Evolutionary conservation across 2,888 invertebrate species (phyloP), one percentile per base, ranked within the genome.

Genomic region (Troides aeacus): DNA sequence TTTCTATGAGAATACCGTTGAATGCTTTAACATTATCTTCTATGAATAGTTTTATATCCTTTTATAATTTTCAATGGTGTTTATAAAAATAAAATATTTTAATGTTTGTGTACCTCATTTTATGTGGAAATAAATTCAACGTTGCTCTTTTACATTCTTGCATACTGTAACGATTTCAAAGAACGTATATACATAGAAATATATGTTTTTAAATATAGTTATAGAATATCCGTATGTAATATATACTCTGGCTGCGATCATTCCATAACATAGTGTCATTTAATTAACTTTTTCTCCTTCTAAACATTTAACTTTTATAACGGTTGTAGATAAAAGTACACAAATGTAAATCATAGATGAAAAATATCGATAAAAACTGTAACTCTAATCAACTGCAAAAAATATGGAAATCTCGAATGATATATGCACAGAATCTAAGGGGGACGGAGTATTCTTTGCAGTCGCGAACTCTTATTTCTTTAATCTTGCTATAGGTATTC

Each of bases 401-500:
- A 82, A 84, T 85, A 88, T 87, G 86, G 75, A 78, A 87, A 87
- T 88, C 78, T 74, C 65, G 77, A 81, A 85, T 83, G 79, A 84
- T 83, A 84, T 79, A 81, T 77, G 76, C 77, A 73, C 77, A 77
- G 77, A 79, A 79, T 77, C 78, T 73, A 73, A 76, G 76, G 80
- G 80, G 81, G 78, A 76, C 76, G 73, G 78, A 78, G 78, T 76
- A 76, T 70, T 77, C 77, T 75, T 78, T 78, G 81, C 81, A 82
- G 84, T 86, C 84, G 88, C 85, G 78, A 88, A 86, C 84, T 89
- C 85, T 83, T 83, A 86, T 87, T 88, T 86, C 84, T 85, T 88
- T 92, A 90, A 92, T 91, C 90, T 87, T 83, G 81, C 84, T 79
- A 91, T 90, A 89, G 82, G 89, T 89, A 92, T 92, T 90, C 91